Evolutionary conservation across 2,888 invertebrate species (phyloP).

Genomic region (Eristalinus aeneus): DNA sequence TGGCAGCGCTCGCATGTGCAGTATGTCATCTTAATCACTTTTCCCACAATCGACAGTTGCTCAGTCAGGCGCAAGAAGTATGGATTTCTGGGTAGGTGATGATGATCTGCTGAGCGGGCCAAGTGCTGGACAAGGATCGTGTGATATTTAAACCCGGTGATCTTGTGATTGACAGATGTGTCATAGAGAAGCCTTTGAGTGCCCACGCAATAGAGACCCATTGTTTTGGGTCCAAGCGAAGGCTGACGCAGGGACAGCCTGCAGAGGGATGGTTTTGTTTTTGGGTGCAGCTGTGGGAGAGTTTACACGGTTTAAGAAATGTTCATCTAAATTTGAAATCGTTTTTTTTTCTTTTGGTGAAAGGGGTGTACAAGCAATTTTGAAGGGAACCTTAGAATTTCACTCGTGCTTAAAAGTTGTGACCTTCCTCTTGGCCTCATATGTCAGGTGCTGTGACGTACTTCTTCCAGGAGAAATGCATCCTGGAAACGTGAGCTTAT

Average conservation of each 20-base stretch:
- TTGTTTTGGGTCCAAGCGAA: not conserved
- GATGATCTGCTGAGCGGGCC: not conserved
- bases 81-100: slow-evolving; percentile 7
- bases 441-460: no score
- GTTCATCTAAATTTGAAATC: no score
- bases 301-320: no score
- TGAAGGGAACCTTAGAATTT: no score
- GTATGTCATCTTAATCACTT: slow-evolving; percentile 44
- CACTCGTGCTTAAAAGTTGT: no score
- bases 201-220: slow-evolving; percentile 29
- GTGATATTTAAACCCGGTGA: slow-evolving; percentile 50
- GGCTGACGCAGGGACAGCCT: not conserved
- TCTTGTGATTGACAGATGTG: slow-evolving; percentile 61
- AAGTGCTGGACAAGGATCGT: slow-evolving; percentile 10
- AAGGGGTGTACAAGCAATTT: no score
- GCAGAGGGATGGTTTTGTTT: not conserved
- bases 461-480: no score
- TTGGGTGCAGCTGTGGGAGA: not conserved
- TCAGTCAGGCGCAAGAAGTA: slow-evolving; percentile 19
- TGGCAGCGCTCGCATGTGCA: slow-evolving; percentile 49
- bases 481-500: no score
- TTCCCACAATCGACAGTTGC: slow-evolving; percentile 47
- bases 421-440: no score
- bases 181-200: slow-evolving; percentile 53
- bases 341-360: no score